Conservation (phyloP, 2,797 vertebrate species). For the Sphaeramia orbicularis region DNA sequence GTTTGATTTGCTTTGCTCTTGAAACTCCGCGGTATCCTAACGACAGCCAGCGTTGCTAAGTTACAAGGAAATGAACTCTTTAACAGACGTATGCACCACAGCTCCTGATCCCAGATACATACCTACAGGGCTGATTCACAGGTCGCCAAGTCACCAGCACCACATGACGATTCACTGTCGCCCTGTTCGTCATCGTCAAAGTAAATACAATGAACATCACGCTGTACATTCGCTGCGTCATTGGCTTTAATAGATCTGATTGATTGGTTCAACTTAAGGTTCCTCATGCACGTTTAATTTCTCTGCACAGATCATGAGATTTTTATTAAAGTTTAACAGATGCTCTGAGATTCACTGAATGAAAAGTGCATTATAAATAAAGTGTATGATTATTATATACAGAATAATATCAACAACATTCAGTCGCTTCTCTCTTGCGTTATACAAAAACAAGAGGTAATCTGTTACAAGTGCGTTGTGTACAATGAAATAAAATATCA, state of each 20-base stretch:
- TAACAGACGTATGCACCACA: background rate
- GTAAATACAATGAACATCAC: background rate
- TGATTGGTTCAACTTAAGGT: background rate
- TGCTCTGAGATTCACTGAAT: too few relatives aligned
- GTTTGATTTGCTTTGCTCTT: background rate
- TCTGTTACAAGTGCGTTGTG: too few relatives aligned
- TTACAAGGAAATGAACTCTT: slow-evolving; percentile 17
- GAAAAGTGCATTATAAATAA: too few relatives aligned
- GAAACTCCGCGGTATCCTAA: slow-evolving; percentile 15
- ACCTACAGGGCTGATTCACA: slow-evolving; percentile 1
- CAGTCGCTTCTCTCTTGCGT: too few relatives aligned
- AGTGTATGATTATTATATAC: too few relatives aligned
- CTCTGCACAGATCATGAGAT: too few relatives aligned
- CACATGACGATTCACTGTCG: background rate
- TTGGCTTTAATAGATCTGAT: background rate
- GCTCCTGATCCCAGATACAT: background rate
- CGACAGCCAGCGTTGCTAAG: slow-evolving; percentile 24
- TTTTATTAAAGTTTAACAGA: too few relatives aligned
- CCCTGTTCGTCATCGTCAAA: background rate
- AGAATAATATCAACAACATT: too few relatives aligned
- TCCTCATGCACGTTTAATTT: too few relatives aligned
- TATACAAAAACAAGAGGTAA: too few relatives aligned
- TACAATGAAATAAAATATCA: too few relatives aligned
- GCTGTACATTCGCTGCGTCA: background rate
- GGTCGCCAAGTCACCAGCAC: slow-evolving; percentile 8